Conservation (phyloP, 35 echinoderm and acorn worm species). For the Lytechinus pictus region DNA sequence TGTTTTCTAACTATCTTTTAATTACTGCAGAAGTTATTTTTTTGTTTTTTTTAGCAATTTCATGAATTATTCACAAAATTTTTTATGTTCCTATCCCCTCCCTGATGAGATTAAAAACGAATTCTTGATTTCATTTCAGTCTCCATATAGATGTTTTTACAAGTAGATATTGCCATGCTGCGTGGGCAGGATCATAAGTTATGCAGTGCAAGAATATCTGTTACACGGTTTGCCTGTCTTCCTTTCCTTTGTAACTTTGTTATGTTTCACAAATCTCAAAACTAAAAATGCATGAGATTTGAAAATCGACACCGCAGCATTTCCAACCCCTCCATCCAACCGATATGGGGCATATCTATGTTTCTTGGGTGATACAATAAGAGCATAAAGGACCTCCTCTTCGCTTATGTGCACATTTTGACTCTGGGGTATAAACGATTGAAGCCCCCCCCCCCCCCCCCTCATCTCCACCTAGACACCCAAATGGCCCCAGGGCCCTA, state of each 20-base stretch:
- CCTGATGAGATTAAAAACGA: no score
- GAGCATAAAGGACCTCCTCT: background rate
- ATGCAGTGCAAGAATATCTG: background rate
- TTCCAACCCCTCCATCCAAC: background rate
- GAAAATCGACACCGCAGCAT: background rate
- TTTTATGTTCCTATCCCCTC: no score
- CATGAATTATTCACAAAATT: no score
- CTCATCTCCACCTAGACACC: no score
- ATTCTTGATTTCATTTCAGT: background rate
- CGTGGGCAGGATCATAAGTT: background rate
- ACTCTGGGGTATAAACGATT: background rate
- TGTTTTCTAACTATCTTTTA: no score
- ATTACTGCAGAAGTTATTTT: no score
- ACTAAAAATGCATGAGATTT: constrained; percentile 20
- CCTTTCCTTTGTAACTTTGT: background rate
- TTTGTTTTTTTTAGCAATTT: no score
- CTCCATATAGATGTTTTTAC: background rate
- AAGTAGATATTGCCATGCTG: background rate
- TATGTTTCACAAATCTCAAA: background rate
- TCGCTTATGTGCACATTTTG: background rate
- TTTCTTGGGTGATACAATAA: background rate
- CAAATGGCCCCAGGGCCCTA: background rate
- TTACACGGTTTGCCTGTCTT: background rate
- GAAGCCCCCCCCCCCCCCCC: background rate
- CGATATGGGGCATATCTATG: background rate